Evolutionary conservation across 2,797 vertebrate genomes (phyloP), one percentile per base, ranked within the genome.

Genomic region (Cetoscarus ocellatus): DNA sequence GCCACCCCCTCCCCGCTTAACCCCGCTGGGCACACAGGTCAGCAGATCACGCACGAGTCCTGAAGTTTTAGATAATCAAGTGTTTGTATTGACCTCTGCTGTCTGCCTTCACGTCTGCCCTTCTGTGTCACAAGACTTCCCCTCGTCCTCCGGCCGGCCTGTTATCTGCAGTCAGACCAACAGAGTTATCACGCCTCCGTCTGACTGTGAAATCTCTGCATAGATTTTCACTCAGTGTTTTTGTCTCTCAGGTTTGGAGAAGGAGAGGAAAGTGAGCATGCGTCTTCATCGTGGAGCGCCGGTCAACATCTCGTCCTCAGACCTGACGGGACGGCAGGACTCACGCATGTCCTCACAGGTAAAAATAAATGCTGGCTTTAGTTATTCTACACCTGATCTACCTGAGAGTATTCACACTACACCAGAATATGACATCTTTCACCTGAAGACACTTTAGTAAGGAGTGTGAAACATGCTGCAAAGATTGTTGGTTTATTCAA

Each of bases 321-420:
- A 99, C 85, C 93, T 98, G 91, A 98, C 98, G 0, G 98, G 97
- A 81, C 95, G 97, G 63, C 98, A 98, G 92, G 98, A 99, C 86
- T 98, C 97, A 53, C 96, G 97, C 93, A 98, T 98, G 96, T 98
- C 97, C 77, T 98, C 97, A 69, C 97, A 99, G 96, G 97, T 98
- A 73, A 34, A 4, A 5, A 18, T 1, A 47, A 12, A 39, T 17
- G 40, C 34, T 18, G n/a, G n/a, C 17, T 27, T 27, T 27, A 27
- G 27, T 27, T 27, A 27, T 2, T 27, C 27, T 4, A 27, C 27
- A 27, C 27, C 27, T 27, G 27, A 27, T 27, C 27, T 27, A 27
- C 27, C 27, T 27, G 27, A 27, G 27, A 27, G 4, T 27, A 2
- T 27, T 4, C 4, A 27, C 27, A 27, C 27, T 27, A 27, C 4